phyloP scores from a whole-genome alignment of 2,113 vertebrate species.

The Clarias batrachus region DNA sequence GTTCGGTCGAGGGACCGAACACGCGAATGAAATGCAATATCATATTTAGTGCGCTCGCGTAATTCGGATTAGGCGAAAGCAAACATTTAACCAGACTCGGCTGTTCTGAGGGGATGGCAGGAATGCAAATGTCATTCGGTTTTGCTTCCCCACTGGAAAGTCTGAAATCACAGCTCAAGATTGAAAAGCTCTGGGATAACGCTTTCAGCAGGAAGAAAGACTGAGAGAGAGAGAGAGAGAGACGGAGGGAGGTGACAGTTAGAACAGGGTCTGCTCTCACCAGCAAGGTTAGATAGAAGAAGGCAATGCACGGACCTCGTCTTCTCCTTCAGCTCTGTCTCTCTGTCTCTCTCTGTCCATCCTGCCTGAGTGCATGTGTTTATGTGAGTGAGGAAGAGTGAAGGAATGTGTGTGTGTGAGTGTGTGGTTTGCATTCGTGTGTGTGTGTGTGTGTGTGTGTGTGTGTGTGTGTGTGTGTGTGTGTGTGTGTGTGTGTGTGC shows the following conservation, averaged over 20 bases:
- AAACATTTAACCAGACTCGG: slow-evolving; percentile 70
- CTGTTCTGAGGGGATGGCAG: slow-evolving; percentile 59
- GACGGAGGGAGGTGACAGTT: background rate
- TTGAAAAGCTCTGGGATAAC: slow-evolving; percentile 12
- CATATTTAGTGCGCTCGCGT: slow-evolving; percentile 67
- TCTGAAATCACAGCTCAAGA: slow-evolving; percentile 61
- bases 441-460: slow-evolving; percentile 65
- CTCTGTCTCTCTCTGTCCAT: slow-evolving; percentile 41
- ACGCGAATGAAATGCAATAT: slow-evolving; percentile 70
- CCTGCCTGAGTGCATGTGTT: slow-evolving; percentile 29
- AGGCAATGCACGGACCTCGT: slow-evolving; percentile 50
- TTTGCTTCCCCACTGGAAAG: slow-evolving; percentile 67
- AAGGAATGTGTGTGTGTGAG: slow-evolving; percentile 54
- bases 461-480: slow-evolving; percentile 68
- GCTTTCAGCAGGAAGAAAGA: background rate
- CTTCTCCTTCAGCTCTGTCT: slow-evolving; percentile 54
- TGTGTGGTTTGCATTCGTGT: slow-evolving; percentile 32
- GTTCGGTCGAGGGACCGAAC: slow-evolving; percentile 66
- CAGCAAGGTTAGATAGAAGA: slow-evolving; percentile 64
- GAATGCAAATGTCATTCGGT: slow-evolving; percentile 70
- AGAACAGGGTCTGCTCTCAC: slow-evolving; percentile 54
- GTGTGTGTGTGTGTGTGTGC: slow-evolving; percentile 68
- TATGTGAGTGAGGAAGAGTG: slow-evolving; percentile 57
- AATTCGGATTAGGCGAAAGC: slow-evolving; percentile 75
- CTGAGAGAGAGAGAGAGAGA: background rate